A percentile compares a stretch with the other conserved stretches of the same genome.
Evolutionary conservation across 2,888 invertebrate genomes (phyloP).

Genomic region (Nemotelus pantherinus): DNA sequence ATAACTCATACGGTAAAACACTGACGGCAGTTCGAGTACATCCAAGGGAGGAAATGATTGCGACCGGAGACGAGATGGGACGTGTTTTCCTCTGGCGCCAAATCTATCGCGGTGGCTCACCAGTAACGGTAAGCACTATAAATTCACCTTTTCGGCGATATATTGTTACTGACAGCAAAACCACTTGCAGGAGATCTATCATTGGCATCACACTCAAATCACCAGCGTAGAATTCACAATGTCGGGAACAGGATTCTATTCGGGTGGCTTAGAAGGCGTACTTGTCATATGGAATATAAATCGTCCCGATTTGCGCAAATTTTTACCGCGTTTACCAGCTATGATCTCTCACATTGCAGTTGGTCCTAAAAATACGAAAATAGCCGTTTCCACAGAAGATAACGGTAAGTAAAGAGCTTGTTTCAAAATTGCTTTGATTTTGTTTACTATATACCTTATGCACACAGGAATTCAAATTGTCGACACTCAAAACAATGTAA

Average conservation of each 20-base stretch:
- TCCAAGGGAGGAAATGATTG: constrained; percentile 72
- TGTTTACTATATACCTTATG: neutral
- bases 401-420: constrained; percentile 66
- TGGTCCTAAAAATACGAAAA: constrained; percentile 71
- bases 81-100: constrained; percentile 72
- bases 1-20: constrained; percentile 47
- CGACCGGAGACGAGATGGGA: constrained; percentile 76
- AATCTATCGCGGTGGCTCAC: constrained; percentile 57
- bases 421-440: constrained; percentile 3
- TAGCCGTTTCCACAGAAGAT: constrained; percentile 75
- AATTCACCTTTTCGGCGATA: neutral
- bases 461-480: constrained; percentile 66
- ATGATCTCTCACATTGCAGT: constrained; percentile 72
- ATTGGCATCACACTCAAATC: constrained; percentile 82
- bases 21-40: constrained; percentile 76
- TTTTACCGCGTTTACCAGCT: constrained; percentile 77
- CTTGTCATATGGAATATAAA: constrained; percentile 78
- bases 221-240: constrained; percentile 73
- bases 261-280: constrained; percentile 81
- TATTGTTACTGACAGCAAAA: constrained; percentile 9
- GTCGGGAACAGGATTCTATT: constrained; percentile 74
- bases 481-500: constrained; percentile 67
- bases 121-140: constrained; percentile 50
- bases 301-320: constrained; percentile 66
- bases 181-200: constrained; percentile 67